phyloP scores from a whole-genome alignment of 1,140 invertebrate species.

The Drosophila sproati region DNA sequence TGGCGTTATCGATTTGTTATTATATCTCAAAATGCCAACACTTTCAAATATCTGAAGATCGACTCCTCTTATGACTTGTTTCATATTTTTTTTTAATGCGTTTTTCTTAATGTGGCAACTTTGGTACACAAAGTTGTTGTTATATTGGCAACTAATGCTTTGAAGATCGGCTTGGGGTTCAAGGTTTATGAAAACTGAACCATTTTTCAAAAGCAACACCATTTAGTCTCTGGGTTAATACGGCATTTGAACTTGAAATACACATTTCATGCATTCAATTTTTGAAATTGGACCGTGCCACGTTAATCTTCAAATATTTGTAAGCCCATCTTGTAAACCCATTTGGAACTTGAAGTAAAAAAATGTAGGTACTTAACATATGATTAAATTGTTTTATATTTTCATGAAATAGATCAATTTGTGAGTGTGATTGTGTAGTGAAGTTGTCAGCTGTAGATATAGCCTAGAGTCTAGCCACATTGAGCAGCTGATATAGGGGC shows the following conservation, averaged over 20 bases:
- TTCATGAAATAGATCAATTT: background rate
- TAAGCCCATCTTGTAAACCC: no score
- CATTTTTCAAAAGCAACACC: no score
- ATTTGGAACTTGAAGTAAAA: no score
- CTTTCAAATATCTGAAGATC: background rate
- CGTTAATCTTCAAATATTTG: no score
- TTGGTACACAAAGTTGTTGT: background rate
- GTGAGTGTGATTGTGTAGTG: no score
- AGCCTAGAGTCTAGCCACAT: slow-evolving; percentile 50
- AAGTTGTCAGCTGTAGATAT: background rate
- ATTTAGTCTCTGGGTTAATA: no score
- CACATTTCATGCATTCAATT: no score
- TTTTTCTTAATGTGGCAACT: background rate
- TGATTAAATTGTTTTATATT: background rate
- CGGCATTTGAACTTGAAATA: no score
- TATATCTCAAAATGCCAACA: background rate
- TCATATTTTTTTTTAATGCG: no score
- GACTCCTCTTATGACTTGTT: no score
- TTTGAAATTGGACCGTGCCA: no score
- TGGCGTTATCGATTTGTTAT: slow-evolving; percentile 8
- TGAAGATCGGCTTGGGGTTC: background rate
- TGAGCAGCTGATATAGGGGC: slow-evolving; percentile 68
- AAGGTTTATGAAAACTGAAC: no score
- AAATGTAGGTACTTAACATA: background rate
- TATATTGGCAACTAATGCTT: slow-evolving; percentile 1